Conservation (phyloP, 2,113 vertebrate genomes). For the Albula goreensis region DNA sequence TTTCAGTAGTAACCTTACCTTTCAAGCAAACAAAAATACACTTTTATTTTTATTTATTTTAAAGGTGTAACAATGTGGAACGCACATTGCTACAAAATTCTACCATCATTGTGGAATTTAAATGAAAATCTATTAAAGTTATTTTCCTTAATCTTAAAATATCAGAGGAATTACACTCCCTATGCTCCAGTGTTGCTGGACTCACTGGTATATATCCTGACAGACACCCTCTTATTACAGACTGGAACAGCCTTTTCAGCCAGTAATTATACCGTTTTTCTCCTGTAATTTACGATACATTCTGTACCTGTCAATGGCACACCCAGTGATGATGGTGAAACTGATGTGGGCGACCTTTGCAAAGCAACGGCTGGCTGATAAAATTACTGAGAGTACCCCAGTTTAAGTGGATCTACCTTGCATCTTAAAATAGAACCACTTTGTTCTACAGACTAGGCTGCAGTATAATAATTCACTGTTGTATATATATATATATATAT, state of each 20-base stretch:
- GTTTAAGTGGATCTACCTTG: not conserved
- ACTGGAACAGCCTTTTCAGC: not conserved
- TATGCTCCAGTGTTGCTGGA: too few species aligned
- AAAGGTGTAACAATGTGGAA: too few species aligned
- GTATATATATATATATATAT: not conserved
- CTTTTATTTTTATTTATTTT: too few species aligned
- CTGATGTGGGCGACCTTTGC: not conserved
- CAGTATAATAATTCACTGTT: not conserved
- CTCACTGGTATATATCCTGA: not conserved
- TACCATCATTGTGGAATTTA: too few species aligned
- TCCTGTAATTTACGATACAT: not conserved
- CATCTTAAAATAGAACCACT: not conserved
- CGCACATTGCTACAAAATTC: too few species aligned
- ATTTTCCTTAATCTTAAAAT: too few species aligned
- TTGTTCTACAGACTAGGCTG: not conserved
- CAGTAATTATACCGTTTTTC: not conserved
- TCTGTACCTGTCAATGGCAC: not conserved
- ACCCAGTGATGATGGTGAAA: not conserved
- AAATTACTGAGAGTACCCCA: not conserved
- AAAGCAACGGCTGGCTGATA: not conserved
- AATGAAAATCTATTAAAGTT: too few species aligned
- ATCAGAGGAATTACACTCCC: too few species aligned
- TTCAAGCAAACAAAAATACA: too few species aligned
- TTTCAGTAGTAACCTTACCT: not conserved
- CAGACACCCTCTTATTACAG: not conserved